Conservation (phyloP, 1,140 invertebrate genomes). For the Ptiloglossa arizonensis region DNA sequence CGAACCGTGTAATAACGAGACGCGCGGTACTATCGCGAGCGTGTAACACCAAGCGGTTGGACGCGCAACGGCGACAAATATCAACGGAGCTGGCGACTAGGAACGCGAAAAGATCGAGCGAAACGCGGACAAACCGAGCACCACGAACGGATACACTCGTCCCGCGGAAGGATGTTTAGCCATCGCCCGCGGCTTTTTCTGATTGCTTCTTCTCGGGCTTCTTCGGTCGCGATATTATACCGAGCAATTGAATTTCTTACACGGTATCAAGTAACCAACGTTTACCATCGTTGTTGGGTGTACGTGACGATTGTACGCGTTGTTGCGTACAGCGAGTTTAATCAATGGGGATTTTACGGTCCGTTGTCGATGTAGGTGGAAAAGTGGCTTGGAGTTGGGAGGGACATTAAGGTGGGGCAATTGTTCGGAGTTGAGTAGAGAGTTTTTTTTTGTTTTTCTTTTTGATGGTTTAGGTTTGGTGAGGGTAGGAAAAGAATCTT, state of each 20-base stretch:
- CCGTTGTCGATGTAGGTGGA: too few species aligned
- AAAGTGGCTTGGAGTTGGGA: too few species aligned
- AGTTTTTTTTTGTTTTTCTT: too few species aligned
- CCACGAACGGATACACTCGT: conserved; percentile 63
- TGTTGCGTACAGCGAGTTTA: background rate
- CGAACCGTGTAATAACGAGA: conserved; percentile 61
- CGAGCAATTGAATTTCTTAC: conserved; percentile 71
- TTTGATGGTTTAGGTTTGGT: too few species aligned
- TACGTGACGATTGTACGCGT: too few species aligned
- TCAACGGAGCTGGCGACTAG: conserved; percentile 42
- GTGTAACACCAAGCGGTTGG: conserved; percentile 13
- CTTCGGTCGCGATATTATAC: conserved; percentile 63
- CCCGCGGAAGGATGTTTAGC: conserved; percentile 66
- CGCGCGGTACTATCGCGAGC: conserved; percentile 11
- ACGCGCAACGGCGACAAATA: conserved; percentile 50
- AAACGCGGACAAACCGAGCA: conserved; percentile 5
- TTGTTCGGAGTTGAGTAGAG: too few species aligned
- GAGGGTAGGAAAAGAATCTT: too few species aligned
- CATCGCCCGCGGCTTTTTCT: conserved; percentile 66
- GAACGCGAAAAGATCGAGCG: conserved; percentile 50
- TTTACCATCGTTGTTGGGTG: too few species aligned
- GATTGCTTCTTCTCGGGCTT: conserved; percentile 65
- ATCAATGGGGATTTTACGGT: background rate
- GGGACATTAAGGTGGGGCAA: too few species aligned
- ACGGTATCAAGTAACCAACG: conserved; percentile 42